Evolutionary conservation across 2,797 vertebrate species (phyloP).

Genomic region (Sternotherus odoratus): DNA sequence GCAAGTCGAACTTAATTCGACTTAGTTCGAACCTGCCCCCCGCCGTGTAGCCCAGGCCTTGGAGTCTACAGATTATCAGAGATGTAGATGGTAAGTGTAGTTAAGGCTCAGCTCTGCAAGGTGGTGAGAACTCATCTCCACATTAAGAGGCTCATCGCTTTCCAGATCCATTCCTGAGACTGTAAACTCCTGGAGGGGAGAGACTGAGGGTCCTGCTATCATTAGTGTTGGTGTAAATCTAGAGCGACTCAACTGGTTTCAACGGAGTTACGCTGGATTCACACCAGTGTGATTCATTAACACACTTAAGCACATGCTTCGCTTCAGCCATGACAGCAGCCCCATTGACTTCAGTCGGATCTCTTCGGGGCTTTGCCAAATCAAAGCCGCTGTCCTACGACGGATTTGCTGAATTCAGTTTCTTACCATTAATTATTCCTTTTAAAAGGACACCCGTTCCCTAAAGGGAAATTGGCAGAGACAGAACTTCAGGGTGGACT

Average conservation of each 20-base stretch:
- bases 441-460: conserved; percentile 49
- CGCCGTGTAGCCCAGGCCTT: no score
- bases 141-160: background rate
- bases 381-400: background rate
- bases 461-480: conserved; percentile 4
- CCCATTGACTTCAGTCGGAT: background rate
- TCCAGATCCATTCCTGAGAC: background rate
- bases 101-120: background rate
- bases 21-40: no score
- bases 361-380: background rate
- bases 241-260: background rate
- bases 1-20: no score
- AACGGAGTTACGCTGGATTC: background rate
- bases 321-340: background rate
- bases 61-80: background rate
- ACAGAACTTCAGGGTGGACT: background rate
- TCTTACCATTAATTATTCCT: conserved; percentile 38
- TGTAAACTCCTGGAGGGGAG: background rate
- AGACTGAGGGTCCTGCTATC: background rate
- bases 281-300: background rate
- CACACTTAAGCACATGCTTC: background rate
- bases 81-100: background rate
- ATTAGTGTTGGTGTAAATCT: background rate
- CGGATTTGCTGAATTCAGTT: background rate
- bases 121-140: background rate